Evolutionary conservation across 1,140 invertebrate species (phyloP).

Genomic region (Patella vulgata): DNA sequence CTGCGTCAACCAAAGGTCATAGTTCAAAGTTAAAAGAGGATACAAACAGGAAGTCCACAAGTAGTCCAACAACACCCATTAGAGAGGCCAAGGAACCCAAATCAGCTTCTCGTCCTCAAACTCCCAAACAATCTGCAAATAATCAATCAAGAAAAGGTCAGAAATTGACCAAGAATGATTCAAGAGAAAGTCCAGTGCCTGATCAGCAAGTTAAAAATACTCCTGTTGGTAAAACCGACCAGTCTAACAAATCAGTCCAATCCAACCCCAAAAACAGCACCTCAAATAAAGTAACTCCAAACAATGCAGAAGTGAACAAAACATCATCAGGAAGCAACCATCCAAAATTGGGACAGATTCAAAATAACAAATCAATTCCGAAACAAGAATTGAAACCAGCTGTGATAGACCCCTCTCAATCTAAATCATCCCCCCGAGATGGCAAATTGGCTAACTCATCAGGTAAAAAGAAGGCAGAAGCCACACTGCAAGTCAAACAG

Average conservation of each 20-base stretch:
- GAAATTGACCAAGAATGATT: background rate
- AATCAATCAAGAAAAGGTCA: background rate
- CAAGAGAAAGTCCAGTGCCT: constrained; percentile 13
- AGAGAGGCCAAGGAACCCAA: constrained; percentile 33
- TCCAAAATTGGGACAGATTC: too few relatives aligned
- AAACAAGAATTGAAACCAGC: background rate
- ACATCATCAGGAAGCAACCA: too few relatives aligned
- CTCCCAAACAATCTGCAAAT: constrained; percentile 13
- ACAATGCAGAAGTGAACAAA: too few relatives aligned
- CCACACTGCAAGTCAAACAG: too few relatives aligned
- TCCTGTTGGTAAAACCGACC: constrained; percentile 19
- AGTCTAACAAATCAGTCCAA: background rate
- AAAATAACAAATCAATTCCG: background rate
- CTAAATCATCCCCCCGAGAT: background rate
- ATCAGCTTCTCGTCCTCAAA: constrained; percentile 19
- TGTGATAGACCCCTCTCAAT: background rate
- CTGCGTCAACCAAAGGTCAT: too few relatives aligned
- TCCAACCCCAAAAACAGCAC: background rate
- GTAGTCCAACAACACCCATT: too few relatives aligned
- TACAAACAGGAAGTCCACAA: too few relatives aligned
- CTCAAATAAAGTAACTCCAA: background rate
- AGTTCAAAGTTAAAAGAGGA: too few relatives aligned
- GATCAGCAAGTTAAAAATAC: constrained; percentile 24
- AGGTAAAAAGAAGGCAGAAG: too few relatives aligned
- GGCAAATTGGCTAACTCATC: too few relatives aligned